phyloP scores from a whole-genome alignment of 2,888 invertebrate genomes.

The Cataglyphis cursor region DNA sequence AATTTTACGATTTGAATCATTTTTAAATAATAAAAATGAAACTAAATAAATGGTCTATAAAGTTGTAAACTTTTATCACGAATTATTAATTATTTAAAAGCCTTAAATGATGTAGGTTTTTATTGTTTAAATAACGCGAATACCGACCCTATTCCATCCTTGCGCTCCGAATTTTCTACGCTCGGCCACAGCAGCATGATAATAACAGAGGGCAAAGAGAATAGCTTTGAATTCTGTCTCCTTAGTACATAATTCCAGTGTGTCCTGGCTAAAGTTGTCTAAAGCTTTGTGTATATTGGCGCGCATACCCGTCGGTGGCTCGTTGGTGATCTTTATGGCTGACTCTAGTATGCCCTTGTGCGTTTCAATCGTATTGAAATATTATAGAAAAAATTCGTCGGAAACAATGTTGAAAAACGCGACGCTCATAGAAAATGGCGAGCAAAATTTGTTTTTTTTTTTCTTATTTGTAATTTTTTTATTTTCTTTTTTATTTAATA shows the following conservation, averaged over 20 bases:
- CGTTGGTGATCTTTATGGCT: slow-evolving; percentile 98
- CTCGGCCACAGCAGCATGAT: slow-evolving; percentile 97
- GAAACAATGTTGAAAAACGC: not conserved
- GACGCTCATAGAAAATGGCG: not conserved
- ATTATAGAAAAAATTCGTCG: not conserved
- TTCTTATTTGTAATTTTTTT: not conserved
- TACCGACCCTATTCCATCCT: slow-evolving; percentile 93
- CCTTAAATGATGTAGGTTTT: not conserved
- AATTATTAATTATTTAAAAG: not conserved
- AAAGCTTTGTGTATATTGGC: slow-evolving; percentile 97
- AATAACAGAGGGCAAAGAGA: slow-evolving; percentile 96
- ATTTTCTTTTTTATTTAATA: not conserved
- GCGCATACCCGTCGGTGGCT: slow-evolving; percentile 97
- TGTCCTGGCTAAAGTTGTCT: slow-evolving; percentile 97
- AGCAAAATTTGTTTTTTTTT: not conserved
- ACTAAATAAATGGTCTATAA: not conserved
- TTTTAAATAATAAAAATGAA: not conserved
- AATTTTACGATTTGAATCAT: not conserved
- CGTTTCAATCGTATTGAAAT: slow-evolving; percentile 85
- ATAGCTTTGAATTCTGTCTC: slow-evolving; percentile 97
- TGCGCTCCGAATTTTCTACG: slow-evolving; percentile 97
- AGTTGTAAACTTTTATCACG: not conserved
- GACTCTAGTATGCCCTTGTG: slow-evolving; percentile 96
- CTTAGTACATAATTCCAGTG: slow-evolving; percentile 96
- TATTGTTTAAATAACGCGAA: not conserved